These are phyloP conservation scores for Chaetodon trifasciatus DNA, from an alignment of 2,797 vertebrate genomes.

Conservation along the genomic window DNA sequence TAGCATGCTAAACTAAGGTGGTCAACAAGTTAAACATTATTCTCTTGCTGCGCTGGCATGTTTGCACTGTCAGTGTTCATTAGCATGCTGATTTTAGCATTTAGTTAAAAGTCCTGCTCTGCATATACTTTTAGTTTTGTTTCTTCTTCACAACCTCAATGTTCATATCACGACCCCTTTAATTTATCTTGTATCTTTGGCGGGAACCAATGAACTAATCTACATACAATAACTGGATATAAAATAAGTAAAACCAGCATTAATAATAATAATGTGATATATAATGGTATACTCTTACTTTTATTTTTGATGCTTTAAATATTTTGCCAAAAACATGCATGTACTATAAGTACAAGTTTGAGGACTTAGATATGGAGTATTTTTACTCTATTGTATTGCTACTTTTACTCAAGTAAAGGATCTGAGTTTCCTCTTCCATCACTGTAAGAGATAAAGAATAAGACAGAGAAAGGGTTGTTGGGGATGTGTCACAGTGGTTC, in stretches of 20 bases:
- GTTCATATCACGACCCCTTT: no score
- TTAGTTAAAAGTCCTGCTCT: not conserved
- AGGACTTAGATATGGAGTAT: not conserved
- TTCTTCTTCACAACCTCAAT: not conserved
- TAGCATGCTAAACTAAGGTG: not conserved
- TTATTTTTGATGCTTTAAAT: not conserved
- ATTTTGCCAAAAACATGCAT: not conserved
- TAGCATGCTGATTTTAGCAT: not conserved
- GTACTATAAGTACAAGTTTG: not conserved
- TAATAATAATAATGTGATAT: not conserved
- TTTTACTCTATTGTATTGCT: conserved; percentile 10
- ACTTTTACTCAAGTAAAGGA: not conserved
- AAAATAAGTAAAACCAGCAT: not conserved
- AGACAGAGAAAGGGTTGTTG: conserved; percentile 55
- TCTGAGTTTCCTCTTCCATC: conserved; percentile 7
- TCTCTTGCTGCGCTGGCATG: not conserved
- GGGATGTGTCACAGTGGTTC: conserved; percentile 64
- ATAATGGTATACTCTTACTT: not conserved
- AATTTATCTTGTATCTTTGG: not conserved
- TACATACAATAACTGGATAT: not conserved
- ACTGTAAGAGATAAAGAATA: conserved; percentile 29
- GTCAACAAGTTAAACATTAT: no score
- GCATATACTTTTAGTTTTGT: not conserved
- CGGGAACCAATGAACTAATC: not conserved
- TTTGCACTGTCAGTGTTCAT: not conserved